phyloP scores from a whole-genome alignment of 1,140 invertebrate genomes.

The Anagrus nilaparvatae region DNA sequence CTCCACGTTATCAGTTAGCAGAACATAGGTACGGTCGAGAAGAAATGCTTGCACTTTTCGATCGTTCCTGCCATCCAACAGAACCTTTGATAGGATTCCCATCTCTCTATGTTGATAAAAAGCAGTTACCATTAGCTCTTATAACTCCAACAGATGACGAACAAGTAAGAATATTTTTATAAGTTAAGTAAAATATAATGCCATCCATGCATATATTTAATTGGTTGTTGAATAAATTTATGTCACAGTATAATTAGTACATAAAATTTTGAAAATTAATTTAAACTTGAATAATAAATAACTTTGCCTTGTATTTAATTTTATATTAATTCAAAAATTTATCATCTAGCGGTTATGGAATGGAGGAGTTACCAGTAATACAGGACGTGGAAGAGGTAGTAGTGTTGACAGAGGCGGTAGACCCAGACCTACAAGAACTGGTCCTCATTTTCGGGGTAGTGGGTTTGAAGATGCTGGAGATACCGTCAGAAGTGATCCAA shows the following conservation, averaged over 20 bases:
- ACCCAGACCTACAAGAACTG: slow-evolving; percentile 45
- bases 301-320: neutral
- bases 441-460: slow-evolving; percentile 46
- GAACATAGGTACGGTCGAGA: slow-evolving; percentile 75
- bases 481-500: slow-evolving; percentile 32
- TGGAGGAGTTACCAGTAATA: slow-evolving; percentile 30
- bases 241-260: too few species aligned
- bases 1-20: slow-evolving; percentile 53
- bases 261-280: neutral
- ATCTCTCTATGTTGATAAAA: slow-evolving; percentile 61
- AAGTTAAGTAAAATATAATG: neutral
- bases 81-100: slow-evolving; percentile 53
- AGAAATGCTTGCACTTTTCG: slow-evolving; percentile 78
- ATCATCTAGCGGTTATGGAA: slow-evolving; percentile 35
- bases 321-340: slow-evolving; percentile 1
- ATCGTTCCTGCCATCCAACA: slow-evolving; percentile 56
- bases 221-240: too few species aligned
- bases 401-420: slow-evolving; percentile 46
- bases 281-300: neutral
- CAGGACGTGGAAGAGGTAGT: slow-evolving; percentile 46
- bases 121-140: slow-evolving; percentile 66
- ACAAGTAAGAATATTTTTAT: slow-evolving; percentile 43
- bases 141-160: slow-evolving; percentile 72
- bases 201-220: neutral
- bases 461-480: slow-evolving; percentile 45